phyloP scores from a whole-genome alignment of 2,113 vertebrate genomes.

The Salvelinus sp. region DNA sequence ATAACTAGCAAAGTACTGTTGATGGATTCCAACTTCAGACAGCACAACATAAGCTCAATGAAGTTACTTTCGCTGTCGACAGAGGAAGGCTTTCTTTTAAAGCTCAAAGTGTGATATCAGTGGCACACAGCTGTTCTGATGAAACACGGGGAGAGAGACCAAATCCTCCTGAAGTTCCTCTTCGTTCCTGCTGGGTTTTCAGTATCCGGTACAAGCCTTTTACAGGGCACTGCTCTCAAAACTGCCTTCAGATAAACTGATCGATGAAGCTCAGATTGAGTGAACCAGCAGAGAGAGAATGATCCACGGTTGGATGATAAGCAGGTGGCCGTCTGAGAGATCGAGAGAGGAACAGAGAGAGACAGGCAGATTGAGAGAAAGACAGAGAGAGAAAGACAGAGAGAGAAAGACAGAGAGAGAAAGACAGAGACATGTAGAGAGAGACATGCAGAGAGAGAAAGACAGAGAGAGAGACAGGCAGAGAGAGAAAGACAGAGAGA shows the following conservation, averaged over 20 bases:
- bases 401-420: background rate
- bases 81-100: background rate
- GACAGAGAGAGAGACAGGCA: no score
- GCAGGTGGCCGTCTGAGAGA: background rate
- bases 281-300: conserved; percentile 20
- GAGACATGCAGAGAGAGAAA: no score
- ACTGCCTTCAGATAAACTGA: conserved; percentile 13
- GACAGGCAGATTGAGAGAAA: background rate
- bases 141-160: conserved; percentile 7
- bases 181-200: background rate
- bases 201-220: no score
- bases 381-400: background rate
- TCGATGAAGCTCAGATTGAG: conserved; percentile 28
- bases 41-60: no score
- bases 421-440: background rate
- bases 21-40: no score
- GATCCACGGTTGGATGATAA: conserved; percentile 27
- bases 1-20: no score
- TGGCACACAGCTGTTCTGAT: background rate
- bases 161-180: background rate
- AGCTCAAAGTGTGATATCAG: conserved; percentile 1
- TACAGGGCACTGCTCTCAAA: background rate
- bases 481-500: background rate
- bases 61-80: no score
- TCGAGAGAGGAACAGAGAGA: no score